phyloP scores from a whole-genome alignment of 2,797 vertebrate genomes.

The Columba guinea region DNA sequence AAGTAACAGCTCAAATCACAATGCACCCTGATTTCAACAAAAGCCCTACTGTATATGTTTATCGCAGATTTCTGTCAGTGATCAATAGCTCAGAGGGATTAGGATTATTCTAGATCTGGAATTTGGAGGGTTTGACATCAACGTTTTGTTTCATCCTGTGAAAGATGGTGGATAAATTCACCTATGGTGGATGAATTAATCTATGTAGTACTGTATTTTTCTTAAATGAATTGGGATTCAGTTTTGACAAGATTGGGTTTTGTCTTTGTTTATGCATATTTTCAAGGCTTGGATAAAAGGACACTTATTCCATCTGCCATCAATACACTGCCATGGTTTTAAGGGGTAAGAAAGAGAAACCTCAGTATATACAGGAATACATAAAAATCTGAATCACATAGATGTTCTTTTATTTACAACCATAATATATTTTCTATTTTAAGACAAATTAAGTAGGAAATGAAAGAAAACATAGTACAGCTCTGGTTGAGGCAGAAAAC shows the following conservation, averaged over 20 bases:
- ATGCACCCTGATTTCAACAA: background rate
- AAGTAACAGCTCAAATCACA: background rate
- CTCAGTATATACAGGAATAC: background rate
- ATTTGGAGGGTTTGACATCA: background rate
- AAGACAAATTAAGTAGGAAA: slow-evolving; percentile 14
- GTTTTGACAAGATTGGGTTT: background rate
- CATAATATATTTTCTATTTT: background rate
- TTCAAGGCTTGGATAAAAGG: background rate
- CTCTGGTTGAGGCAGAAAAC: slow-evolving; percentile 1
- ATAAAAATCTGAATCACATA: background rate
- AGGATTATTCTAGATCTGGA: background rate
- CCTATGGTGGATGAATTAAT: background rate
- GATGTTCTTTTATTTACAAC: background rate
- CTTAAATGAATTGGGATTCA: background rate
- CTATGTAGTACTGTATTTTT: background rate
- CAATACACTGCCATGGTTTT: background rate
- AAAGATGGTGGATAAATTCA: background rate
- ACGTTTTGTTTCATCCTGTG: background rate
- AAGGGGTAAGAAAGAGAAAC: background rate
- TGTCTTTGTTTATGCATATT: background rate
- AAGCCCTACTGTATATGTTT: background rate
- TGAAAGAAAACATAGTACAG: background rate
- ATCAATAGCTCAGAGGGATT: background rate
- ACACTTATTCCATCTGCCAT: background rate
- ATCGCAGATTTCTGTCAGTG: background rate